phyloP scores from a whole-genome alignment of 2,888 invertebrate genomes.

The Apantesis nais region DNA sequence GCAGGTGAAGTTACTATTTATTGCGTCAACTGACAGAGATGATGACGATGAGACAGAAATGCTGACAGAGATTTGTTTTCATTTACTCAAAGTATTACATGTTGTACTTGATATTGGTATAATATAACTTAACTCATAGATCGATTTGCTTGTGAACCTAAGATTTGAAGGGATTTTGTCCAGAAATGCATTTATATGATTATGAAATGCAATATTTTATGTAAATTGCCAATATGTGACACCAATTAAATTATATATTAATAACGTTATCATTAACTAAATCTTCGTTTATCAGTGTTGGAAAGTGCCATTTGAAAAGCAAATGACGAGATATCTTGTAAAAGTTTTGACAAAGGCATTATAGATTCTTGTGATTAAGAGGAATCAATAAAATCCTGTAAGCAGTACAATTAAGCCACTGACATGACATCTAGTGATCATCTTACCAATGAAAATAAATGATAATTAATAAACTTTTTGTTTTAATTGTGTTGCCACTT shows the following conservation, averaged over 20 bases:
- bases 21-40: too few relatives aligned
- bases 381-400: constrained; percentile 31
- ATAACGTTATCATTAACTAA: constrained; percentile 28
- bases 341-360: constrained; percentile 36
- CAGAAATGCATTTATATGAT: constrained; percentile 14
- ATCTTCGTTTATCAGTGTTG: constrained; percentile 27
- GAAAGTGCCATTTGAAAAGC: constrained; percentile 24
- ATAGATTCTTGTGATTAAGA: constrained; percentile 44
- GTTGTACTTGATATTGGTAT: neutral
- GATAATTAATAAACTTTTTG: constrained; percentile 37
- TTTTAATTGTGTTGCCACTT: neutral
- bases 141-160: constrained; percentile 2
- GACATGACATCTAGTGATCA: constrained; percentile 47
- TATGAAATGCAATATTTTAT: constrained; percentile 15
- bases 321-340: constrained; percentile 10
- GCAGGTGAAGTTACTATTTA: too few relatives aligned
- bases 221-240: constrained; percentile 27
- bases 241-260: constrained; percentile 23
- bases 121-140: neutral
- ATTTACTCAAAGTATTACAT: neutral
- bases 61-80: neutral
- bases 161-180: constrained; percentile 2
- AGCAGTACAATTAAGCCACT: constrained; percentile 42
- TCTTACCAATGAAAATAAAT: constrained; percentile 47
- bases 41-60: too few relatives aligned